Evolutionary conservation across 2,113 vertebrate species (phyloP), one percentile per base, ranked within the genome.

Genomic region (Ceyx melanurus): DNA sequence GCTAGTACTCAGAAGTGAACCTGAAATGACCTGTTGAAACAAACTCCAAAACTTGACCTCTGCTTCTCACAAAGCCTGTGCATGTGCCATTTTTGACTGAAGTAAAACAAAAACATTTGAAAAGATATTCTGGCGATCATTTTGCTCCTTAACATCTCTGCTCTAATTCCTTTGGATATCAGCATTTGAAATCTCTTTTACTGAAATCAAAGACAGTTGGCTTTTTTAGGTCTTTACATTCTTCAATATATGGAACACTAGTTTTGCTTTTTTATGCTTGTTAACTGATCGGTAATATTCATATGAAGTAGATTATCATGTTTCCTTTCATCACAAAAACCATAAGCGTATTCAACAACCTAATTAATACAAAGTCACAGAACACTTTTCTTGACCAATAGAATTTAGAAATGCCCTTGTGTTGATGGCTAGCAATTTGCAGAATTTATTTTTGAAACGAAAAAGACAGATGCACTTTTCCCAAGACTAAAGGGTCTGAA

Each of bases 361-460:
- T 89, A 92, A 92, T 93, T 94, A 92, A 91, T 64, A 92, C 79
- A 86, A 93, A 94, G 93, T 94, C 93, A 96, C 6, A 6, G 53
- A 78, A 95, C 85, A 67, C 77, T 89, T 93, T 82, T 91, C 87
- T 76, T 64, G 2, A 81, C 76, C 82, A 91, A n/a, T 91, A 89
- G 86, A 82, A 94, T 95, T 96, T 91, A 79, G 94, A 93, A 94
- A 97, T 80, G 57, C 56, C 91, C 94, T 94, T 87, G 90, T 90
- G 90, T 37, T 94, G 88, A 64, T 84, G 60, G 60, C 67, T 86
- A 61, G 72, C 93, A 94, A 94, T 86, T 82, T 42, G 58, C 78
- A 87, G 71, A 81, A 85, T 42, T 86, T 75, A 90, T 87, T 89
- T 89, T 89, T 85, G 78, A 93, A 72, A 93, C 35, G 21, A 57